phyloP scores from a whole-genome alignment of 2,113 vertebrate genomes.

The Proteles cristata region DNA sequence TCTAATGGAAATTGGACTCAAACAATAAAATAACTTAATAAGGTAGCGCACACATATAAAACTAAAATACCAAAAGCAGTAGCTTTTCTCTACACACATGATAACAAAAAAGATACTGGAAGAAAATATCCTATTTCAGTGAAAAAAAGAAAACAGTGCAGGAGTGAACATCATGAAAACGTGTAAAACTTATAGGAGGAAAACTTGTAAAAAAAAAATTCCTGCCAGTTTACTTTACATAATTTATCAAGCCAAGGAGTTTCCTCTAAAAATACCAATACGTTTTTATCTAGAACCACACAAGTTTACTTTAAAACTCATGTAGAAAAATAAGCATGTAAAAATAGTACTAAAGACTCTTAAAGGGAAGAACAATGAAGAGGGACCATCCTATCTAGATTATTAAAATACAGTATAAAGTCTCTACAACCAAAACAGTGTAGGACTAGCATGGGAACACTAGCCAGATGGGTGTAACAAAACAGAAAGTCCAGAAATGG shows the following conservation, averaged over 20 bases:
- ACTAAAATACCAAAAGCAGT: neutral
- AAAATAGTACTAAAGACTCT: neutral
- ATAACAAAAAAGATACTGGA: neutral
- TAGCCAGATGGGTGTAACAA: neutral
- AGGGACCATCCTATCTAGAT: neutral
- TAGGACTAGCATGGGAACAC: neutral
- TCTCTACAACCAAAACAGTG: neutral
- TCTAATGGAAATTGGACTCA: neutral
- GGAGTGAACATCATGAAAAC: neutral
- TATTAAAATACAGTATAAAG: neutral
- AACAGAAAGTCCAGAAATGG: neutral
- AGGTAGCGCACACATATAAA: neutral
- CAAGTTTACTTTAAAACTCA: neutral
- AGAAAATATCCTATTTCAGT: neutral
- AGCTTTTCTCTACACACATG: neutral
- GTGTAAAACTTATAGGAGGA: neutral
- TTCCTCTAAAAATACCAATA: neutral
- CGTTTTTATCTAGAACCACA: neutral
- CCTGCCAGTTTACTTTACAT: neutral
- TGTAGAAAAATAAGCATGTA: neutral
- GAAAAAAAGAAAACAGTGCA: neutral
- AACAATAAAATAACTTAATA: neutral
- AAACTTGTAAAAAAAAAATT: neutral
- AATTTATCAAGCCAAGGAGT: neutral
- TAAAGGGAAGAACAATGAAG: neutral